phyloP scores from a whole-genome alignment of 1,140 invertebrate species.

The Diploscapter pachys region DNA sequence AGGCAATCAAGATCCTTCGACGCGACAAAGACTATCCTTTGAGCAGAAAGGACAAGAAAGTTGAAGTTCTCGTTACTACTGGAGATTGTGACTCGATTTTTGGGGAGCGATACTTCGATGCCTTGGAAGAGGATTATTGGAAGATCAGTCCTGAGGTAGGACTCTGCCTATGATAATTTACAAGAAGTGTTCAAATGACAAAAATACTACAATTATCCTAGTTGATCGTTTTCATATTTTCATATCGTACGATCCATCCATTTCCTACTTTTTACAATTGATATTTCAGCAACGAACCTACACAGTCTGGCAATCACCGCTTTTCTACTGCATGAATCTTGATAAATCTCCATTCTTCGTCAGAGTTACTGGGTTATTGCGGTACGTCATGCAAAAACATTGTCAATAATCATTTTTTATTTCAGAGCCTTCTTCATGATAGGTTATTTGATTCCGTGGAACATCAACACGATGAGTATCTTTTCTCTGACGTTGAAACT shows the following conservation, averaged over 20 bases:
- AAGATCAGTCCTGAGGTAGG: constrained; percentile 19
- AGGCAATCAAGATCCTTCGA: constrained; percentile 30
- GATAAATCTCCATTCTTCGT: constrained; percentile 45
- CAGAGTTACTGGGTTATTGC: constrained; percentile 33
- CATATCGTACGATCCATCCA: not conserved
- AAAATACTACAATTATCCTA: not conserved
- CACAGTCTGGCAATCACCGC: constrained; percentile 45
- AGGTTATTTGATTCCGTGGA: constrained; percentile 43
- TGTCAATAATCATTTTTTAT: not conserved
- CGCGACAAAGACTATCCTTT: constrained; percentile 17
- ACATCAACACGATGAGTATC: constrained; percentile 46
- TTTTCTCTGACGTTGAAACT: constrained; percentile 40
- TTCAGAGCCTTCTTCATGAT: constrained; percentile 46
- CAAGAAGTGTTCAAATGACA: constrained; percentile 1
- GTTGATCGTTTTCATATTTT: not conserved
- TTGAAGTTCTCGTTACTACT: constrained; percentile 39
- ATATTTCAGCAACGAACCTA: constrained; percentile 28
- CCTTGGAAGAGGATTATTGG: constrained; percentile 40
- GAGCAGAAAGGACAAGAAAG: not conserved
- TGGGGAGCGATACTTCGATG: constrained; percentile 38
- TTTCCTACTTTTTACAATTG: not conserved
- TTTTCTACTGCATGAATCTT: constrained; percentile 43
- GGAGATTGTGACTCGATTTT: constrained; percentile 43
- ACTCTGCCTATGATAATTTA: not conserved
- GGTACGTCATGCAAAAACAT: not conserved